Conservation (phyloP, 2,797 vertebrate species). For the Anableps anableps region DNA sequence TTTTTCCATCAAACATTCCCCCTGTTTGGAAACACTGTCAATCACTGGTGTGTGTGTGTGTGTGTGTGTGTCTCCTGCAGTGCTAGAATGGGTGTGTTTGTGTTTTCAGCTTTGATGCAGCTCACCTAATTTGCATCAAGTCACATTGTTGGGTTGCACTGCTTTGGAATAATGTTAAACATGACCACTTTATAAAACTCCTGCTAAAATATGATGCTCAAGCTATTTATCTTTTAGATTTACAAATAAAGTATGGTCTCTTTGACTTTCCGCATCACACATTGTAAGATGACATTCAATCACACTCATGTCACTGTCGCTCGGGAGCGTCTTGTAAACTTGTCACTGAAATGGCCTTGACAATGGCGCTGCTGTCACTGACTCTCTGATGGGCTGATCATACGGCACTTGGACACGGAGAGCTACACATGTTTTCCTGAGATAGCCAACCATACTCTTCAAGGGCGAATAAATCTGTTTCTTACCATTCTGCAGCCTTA, state of each 20-base stretch:
- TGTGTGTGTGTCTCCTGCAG: conserved; percentile 42
- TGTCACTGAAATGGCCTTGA: conserved; percentile 68
- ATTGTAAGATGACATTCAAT: conserved; percentile 68
- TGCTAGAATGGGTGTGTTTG: conserved; percentile 33
- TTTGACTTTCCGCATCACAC: conserved; percentile 63
- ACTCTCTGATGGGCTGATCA: conserved; percentile 65
- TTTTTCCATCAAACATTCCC: conserved; percentile 54
- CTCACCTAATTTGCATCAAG: conserved; percentile 56
- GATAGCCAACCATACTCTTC: conserved; percentile 68
- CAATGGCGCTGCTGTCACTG: conserved; percentile 52
- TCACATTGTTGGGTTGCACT: conserved; percentile 58
- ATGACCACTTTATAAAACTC: conserved; percentile 46
- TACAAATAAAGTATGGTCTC: conserved; percentile 51
- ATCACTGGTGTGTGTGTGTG: conserved; percentile 48
- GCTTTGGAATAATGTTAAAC: conserved; percentile 54
- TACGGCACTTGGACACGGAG: conserved; percentile 56
- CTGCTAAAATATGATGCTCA: conserved; percentile 30
- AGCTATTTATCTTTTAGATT: conserved; percentile 49
- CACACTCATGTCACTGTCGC: conserved; percentile 62
- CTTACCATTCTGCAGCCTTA: conserved; percentile 26
- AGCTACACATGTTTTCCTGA: conserved; percentile 61
- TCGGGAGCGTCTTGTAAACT: conserved; percentile 63
- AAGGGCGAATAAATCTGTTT: conserved; percentile 67
- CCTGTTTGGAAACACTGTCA: conserved; percentile 56
- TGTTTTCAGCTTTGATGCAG: conserved; percentile 52